Evolutionary conservation across 2,888 invertebrate species (phyloP), one percentile per base, ranked within the genome.

Genomic region (Uloborus plumipes): DNA sequence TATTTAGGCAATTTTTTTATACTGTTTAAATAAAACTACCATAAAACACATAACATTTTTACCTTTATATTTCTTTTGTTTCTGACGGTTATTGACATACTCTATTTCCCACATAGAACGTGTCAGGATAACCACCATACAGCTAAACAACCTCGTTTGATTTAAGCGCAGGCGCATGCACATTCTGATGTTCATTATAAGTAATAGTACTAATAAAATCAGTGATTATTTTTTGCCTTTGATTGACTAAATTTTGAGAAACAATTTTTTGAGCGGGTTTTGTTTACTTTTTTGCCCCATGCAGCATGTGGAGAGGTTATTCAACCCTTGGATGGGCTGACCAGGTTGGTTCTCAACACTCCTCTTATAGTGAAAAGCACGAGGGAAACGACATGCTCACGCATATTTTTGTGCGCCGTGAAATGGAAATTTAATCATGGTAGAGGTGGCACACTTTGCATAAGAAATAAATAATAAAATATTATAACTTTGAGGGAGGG

Each of bases 261-360:
- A 72, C 39, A 20, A 75, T 72, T 39, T 75, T 78, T 73, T 84
- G 71, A 79, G 84, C 64, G 78, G 75, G 79, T 67, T 70, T 81
- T 79, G 76, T 72, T 79, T 76, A 79, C 65, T 84, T 84, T 84
- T 72, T 73, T 67, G 53, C 78, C 75, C 65, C 75, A 80, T 80
- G 84, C 84, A 84, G 84, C 84, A 65, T 82, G 65, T 81, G 81
- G 84, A 84, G 84, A 75, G 82, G 84, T 62, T 81, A 78, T 79
- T 84, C 84, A 62, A 84, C 84, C 71, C 78, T 84, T 65, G 84
- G 81, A 84, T 84, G 84, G 84, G 84, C 78, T 75, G 78, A 84
- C 50, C 79, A 84, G 84, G 84, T 84, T 78, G 77, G 81, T 84
- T 64, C 49, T 64, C 72, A 49, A 71, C 61, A 82, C 70, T 61